A percentile compares a stretch with the other conserved stretches of the same genome.
These are phyloP conservation scores for Dynastes tityus DNA, from an alignment of 2,888 invertebrate genomes.

Conservation along the genomic window DNA sequence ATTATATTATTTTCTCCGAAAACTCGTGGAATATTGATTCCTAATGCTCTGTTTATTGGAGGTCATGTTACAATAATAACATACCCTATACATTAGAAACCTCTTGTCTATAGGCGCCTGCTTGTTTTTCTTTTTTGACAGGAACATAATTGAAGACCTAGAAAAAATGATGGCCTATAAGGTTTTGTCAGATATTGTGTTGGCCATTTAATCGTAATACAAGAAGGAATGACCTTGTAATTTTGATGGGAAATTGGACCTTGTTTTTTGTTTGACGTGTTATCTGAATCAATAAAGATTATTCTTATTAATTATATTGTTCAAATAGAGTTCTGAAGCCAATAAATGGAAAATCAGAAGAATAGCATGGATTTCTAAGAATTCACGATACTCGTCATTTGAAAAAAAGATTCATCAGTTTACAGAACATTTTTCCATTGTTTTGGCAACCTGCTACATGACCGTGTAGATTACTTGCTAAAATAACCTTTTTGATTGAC, in stretches of 20 bases:
- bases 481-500: too few species aligned
- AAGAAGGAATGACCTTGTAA: neutral
- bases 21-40: neutral
- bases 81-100: neutral
- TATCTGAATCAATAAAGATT: too few species aligned
- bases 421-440: too few species aligned
- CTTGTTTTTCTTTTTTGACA: conserved; percentile 4
- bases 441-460: too few species aligned
- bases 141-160: conserved; percentile 1
- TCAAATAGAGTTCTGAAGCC: too few species aligned
- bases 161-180: neutral
- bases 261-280: too few species aligned
- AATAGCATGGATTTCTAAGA: too few species aligned
- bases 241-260: neutral
- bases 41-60: neutral
- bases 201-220: neutral
- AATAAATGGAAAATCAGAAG: too few species aligned
- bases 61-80: conserved; percentile 6
- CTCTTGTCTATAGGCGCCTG: neutral
- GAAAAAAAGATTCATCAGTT: too few species aligned
- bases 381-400: too few species aligned
- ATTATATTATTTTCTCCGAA: neutral
- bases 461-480: too few species aligned
- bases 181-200: neutral
- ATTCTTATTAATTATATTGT: too few species aligned